Conservation (phyloP, 2,113 vertebrate species). For the Solenodon paradoxus region DNA sequence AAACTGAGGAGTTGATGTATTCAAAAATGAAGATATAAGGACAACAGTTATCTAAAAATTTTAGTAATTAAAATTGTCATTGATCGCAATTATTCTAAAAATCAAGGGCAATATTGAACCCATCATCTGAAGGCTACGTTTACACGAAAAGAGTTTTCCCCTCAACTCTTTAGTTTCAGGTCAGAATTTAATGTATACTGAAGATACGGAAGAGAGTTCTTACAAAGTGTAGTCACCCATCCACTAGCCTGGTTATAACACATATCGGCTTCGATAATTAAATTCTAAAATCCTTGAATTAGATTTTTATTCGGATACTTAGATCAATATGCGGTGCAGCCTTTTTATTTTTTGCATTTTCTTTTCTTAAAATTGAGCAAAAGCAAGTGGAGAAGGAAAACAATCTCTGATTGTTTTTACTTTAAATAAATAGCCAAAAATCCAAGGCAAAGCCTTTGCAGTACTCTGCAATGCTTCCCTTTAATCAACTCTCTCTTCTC, state of each 20-base stretch:
- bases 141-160: background rate
- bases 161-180: background rate
- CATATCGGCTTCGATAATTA: background rate
- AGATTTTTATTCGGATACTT: background rate
- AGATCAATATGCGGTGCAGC: background rate
- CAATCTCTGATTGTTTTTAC: background rate
- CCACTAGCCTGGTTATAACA: background rate
- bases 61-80: background rate
- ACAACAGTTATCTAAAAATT: background rate
- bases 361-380: background rate
- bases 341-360: background rate
- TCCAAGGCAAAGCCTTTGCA: background rate
- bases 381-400: background rate
- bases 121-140: background rate
- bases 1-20: background rate
- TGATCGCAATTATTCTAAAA: background rate
- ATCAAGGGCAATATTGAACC: background rate
- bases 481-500: background rate
- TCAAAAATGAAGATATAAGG: background rate
- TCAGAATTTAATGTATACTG: background rate
- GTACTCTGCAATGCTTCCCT: background rate
- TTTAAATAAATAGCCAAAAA: background rate
- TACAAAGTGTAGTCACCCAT: background rate
- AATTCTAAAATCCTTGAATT: background rate
- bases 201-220: background rate